Evolutionary conservation across 2,888 invertebrate genomes (phyloP), one percentile per base, ranked within the genome.

Genomic region (Drosophila borealis): DNA sequence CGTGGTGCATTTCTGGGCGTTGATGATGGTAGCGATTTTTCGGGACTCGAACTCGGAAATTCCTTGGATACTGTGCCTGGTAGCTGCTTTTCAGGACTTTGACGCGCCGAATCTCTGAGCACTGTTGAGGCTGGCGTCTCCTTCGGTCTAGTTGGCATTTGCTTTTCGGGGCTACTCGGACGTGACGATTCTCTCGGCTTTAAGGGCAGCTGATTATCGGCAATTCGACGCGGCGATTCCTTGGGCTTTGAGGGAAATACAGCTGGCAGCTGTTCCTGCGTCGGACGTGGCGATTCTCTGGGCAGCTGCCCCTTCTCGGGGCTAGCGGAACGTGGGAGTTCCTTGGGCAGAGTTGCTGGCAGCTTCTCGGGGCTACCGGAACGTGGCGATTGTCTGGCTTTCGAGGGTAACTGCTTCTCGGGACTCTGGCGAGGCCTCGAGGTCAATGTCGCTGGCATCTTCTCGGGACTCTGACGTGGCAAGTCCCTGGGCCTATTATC

Each of bases 121-220:
- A 3, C 11, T 10, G 14, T 9, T 10, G 36, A 14, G 2, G 62
- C 53, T 45, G 67, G 17, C 9, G 33, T 49, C 9, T 73, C 56
- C 2, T n/a, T 45, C 0, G 46, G 51, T 0, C 11, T 61, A 13
- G 50, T 46, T 36, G 60, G 68, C 21, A 48, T 6, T 19, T 54
- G 57, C n/a, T 62, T 78, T n/a, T 74, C 75, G 2, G 66, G 65
- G 21, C 56, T 68, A 50, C n/a, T 25, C 2, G 41, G 53, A 11
- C 68, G 50, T 11, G 72, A 34, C 10, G 21, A 42, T 2, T 48
- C 54, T 4, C 19, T 51, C 1, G 55, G 54, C n/a, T 13, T 17
- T 1, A 17, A 10, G 11, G 59, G 66, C 9, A 17, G 25, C 10
- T 54, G 48, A 17, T 50, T 57, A 8, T 64, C 70, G 1, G 63